Conservation (phyloP, 2,797 vertebrate genomes). For the Vipera latastei region DNA sequence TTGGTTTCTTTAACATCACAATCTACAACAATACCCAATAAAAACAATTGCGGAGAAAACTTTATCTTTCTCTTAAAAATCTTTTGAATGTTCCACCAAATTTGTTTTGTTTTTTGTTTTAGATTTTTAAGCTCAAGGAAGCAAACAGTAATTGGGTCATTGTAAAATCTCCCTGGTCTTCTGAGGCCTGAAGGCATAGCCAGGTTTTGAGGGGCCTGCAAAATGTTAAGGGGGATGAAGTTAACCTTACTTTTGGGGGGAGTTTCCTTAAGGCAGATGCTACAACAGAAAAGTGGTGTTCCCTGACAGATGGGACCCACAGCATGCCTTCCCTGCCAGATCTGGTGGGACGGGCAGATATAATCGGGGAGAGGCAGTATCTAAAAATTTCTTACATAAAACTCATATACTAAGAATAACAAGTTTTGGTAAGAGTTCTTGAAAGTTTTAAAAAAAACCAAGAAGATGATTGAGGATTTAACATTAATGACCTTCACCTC, state of each 20-base stretch:
- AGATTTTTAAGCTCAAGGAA: neutral
- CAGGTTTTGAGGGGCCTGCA: neutral
- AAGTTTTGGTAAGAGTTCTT: neutral
- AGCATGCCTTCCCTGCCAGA: neutral
- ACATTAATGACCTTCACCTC: neutral
- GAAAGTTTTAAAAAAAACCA: neutral
- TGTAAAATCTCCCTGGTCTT: neutral
- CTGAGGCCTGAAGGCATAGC: neutral
- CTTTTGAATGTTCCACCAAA: too few relatives aligned
- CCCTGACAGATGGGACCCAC: neutral
- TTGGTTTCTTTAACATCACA: too few relatives aligned
- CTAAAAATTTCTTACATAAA: neutral
- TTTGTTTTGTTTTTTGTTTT: neutral
- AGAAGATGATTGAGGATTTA: neutral
- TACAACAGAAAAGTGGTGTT: neutral
- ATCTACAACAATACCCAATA: too few relatives aligned
- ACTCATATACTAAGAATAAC: neutral
- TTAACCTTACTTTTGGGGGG: neutral
- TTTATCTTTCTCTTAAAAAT: too few relatives aligned
- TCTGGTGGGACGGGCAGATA: neutral
- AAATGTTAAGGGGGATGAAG: neutral
- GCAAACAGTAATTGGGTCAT: neutral
- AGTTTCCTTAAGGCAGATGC: neutral
- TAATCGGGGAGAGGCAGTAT: neutral
- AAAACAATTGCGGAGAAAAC: too few relatives aligned